Base-by-base conservation (phyloP, 2,888 invertebrate genomes). In the Polydrusus pterygomalis region DNA sequence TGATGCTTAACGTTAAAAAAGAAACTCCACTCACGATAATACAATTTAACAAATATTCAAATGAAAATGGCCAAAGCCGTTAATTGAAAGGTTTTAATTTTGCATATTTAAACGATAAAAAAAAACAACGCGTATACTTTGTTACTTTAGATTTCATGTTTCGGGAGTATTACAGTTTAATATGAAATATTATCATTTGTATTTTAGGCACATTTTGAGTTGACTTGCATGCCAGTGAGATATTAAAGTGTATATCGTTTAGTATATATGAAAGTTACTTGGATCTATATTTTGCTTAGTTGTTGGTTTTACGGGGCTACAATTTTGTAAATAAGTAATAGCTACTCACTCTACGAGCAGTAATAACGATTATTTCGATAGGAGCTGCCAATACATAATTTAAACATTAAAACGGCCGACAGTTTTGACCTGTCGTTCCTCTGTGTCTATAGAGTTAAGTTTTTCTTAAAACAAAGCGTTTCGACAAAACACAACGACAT, bases 131-230 rank as follows among this genome's bases (percentile, higher is more conserved):
- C 54, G 15, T 56, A 68, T 60, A 60, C 25, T 60, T 38, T 6
- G 54, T 51, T 67, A 13, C 54, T 68, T 3, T 63, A 43, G 65
- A 60, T 70, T 64, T 75, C 75, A 75, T 75, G 75, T 70, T 74
- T 69, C 54, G 17, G 64, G 70, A 54, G 64, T 70, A 68, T 74
- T 74, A 74, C 67, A 62, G 62, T 74, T 74, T 74, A 49, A 68
- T 74, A 70, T 74, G 74, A 74, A 74, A 74, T 74, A 74, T 74
- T 70, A 63, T 70, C 60, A 63, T 74, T 69, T 62, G 74, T 56
- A 56, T 74, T 69, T 74, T 70, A 63, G 74, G 70, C 51, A 51
- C 51, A 34, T 49, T 69, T 65, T 51, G 25, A 43, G 65, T 18
- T 68, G 40, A 68, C 56, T 54, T 70, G 74, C 74, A 69, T 74